These are phyloP conservation scores for Cyphotilapia sp. DNA, from an alignment of 2,113 vertebrate species.

Conservation along the genomic window DNA sequence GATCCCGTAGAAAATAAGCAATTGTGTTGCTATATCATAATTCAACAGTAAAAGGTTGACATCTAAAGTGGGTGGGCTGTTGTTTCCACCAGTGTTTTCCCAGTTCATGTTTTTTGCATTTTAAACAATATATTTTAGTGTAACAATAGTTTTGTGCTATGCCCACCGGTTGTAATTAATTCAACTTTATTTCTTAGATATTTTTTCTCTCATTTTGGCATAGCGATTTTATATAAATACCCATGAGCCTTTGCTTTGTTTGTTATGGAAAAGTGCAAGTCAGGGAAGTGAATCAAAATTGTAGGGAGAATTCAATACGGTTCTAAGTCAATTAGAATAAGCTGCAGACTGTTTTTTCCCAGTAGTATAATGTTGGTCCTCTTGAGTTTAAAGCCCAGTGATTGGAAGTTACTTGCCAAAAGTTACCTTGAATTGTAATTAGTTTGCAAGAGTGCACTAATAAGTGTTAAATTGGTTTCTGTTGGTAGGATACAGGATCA, in stretches of 20 bases:
- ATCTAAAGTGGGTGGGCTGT: neutral
- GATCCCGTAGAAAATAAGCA: neutral
- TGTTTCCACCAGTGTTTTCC: neutral
- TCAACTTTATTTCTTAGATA: neutral
- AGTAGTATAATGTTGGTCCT: neutral
- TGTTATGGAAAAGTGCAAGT: neutral
- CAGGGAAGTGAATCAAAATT: neutral
- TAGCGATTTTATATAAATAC: neutral
- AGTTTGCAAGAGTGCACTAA: neutral
- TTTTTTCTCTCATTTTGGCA: neutral
- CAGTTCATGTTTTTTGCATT: neutral
- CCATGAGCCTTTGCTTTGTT: neutral
- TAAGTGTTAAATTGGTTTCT: neutral
- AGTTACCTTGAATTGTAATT: neutral
- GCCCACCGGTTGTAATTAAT: neutral
- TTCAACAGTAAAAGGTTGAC: neutral
- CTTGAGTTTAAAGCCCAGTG: neutral
- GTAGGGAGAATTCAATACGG: accelerated
- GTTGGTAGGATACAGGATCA: neutral
- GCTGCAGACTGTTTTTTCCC: neutral
- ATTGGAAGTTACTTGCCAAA: neutral
- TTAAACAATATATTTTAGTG: neutral
- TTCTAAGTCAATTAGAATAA: neutral
- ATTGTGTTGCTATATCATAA: neutral
- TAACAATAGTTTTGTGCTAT: neutral